Base-by-base conservation (phyloP, 1,140 invertebrate species). In the Cotesia glomerata region DNA sequence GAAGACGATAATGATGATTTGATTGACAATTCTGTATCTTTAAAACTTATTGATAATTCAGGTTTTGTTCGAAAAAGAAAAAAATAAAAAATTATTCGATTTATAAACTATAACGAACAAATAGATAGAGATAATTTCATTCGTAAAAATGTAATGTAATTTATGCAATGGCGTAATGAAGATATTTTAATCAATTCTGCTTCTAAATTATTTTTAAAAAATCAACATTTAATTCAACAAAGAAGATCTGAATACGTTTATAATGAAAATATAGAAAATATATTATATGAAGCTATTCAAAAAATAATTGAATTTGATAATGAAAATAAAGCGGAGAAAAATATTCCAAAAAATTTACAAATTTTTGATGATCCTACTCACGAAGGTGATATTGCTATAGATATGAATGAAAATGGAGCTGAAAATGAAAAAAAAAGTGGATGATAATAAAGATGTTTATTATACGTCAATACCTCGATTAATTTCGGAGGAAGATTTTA, bases 141-240 rank as follows among this genome's bases (percentile, higher is more conserved):
- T 45, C 64, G 75, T 59, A 75, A 79, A 72, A 69, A 79, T n/a
- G 34, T 79, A 14, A 59, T 78, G 52, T 63, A 79, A 34, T 80
- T 76, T 64, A 71, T 76, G 16, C 75, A 75, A 8, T 80, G 75
- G 74, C 18, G 71, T 64, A 77, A 78, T 75, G 76, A 79, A 77
- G 35, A 35, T 32, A 79, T n/a, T n/a, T 78, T 34, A 69, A 77
- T 51, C 73, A 63, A 59, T 34, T 68, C 52, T 64, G 79, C 70
- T 61, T 16, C 49, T 66, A 63, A 73, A 18, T 58, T 34, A 49
- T 71, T 39, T 74, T 62, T 68, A 14, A 4, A 39, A 16, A 45
- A 34, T 71, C 71, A 62, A 18, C 59, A 39, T 39, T 39, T 39
- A 39, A 39, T 39, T 39, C 36, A 18, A 14, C 7, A 49, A n/a